Evolutionary conservation across 1,140 invertebrate genomes (phyloP).

Genomic region (Sarcophaga bullata): DNA sequence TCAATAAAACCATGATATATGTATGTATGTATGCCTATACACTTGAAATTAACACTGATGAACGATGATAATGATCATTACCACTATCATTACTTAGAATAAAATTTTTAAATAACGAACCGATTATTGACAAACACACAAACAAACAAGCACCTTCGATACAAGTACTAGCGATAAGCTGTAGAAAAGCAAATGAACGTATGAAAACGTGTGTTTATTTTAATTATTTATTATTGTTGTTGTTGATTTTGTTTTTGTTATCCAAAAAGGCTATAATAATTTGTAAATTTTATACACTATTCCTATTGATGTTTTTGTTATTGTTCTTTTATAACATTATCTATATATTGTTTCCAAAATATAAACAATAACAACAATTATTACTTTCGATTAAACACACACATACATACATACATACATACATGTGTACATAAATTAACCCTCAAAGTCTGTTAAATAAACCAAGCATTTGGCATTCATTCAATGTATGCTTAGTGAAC

Average conservation of each 20-base stretch:
- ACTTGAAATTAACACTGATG: no score
- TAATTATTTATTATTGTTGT: not conserved
- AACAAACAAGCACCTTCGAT: not conserved
- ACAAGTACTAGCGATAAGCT: no score
- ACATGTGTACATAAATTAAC: not conserved
- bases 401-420: not conserved
- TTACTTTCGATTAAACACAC: not conserved
- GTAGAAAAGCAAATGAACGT: not conserved
- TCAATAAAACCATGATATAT: no score
- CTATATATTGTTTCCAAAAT: slow-evolving; percentile 11
- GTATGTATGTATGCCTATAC: no score
- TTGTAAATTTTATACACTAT: no score
- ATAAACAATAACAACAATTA: not conserved
- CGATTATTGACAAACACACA: no score
- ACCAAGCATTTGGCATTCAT: not conserved
- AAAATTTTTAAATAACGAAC: no score
- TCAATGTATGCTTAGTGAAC: not conserved
- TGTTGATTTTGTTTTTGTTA: not conserved
- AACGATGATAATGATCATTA: no score
- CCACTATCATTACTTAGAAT: no score
- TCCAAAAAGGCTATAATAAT: no score
- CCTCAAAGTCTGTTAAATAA: not conserved
- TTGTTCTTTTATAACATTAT: not conserved
- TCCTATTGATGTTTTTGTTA: not conserved
- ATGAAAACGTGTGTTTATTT: not conserved